Evolutionary conservation across 2,888 invertebrate species (phyloP).

Genomic region (Rhabditoides inermis): DNA sequence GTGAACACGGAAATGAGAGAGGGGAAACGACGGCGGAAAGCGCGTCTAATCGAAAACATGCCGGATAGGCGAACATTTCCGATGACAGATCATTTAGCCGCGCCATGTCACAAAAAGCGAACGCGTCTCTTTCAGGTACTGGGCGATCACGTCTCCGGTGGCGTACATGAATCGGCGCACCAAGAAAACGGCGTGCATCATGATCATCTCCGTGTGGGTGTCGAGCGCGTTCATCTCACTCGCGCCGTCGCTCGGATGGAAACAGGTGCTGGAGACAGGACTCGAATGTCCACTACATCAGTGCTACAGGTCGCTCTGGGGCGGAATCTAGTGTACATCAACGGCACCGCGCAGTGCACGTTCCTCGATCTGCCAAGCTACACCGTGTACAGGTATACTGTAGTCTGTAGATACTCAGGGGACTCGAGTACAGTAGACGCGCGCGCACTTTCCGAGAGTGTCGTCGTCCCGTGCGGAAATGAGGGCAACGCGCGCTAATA

Average conservation of each 20-base stretch:
- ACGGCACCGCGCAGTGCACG: slow-evolving; percentile 36
- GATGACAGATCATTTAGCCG: no score
- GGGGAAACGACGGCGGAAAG: no score
- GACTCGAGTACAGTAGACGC: background rate
- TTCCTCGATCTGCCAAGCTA: slow-evolving; percentile 54
- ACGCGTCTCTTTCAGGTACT: slow-evolving; percentile 25
- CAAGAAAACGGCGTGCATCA: slow-evolving; percentile 52
- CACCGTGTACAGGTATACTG: slow-evolving; percentile 55
- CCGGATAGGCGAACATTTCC: no score
- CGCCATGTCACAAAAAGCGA: no score
- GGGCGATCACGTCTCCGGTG: slow-evolving; percentile 55
- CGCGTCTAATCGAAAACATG: no score
- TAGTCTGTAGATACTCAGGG: background rate
- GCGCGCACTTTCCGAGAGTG: background rate
- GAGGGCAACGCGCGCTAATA: background rate
- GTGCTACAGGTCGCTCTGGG: no score
- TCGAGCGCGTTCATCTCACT: slow-evolving; percentile 55
- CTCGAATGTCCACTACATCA: no score
- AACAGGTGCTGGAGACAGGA: no score
- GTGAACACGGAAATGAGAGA: slow-evolving; percentile 18
- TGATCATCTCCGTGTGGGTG: slow-evolving; percentile 56
- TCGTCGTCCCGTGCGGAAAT: background rate
- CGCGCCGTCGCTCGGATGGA: slow-evolving; percentile 57
- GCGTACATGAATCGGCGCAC: slow-evolving; percentile 53
- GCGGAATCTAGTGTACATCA: no score